Base-by-base conservation (phyloP, 1,140 invertebrate genomes). In the Archivesica marissinica region DNA sequence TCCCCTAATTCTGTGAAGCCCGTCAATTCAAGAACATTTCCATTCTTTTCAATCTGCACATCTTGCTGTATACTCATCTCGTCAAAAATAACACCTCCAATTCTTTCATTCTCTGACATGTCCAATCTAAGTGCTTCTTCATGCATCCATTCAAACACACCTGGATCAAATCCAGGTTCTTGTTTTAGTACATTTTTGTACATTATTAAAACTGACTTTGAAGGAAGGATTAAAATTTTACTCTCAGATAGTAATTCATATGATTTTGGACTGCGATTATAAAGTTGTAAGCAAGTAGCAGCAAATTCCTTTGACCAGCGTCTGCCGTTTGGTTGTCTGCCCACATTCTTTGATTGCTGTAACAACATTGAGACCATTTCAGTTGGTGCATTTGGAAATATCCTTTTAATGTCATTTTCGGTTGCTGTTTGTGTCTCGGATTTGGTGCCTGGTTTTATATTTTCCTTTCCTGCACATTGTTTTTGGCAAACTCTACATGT, bases 111-210 rank as follows among this genome's bases (percentile, higher is more conserved):
- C 25, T 15, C n/a, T 23, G 75, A 54, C 28, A 88, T 38, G 20
- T 75, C 39, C 41, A 28, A 17, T 1, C 15, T 17, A n/a, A 50
- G 20, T 1, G 87, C 87, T 54, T 88, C 85, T 52, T 85, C 66
- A 38, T 47, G 30, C 78, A 88, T 84, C 85, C 87, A 88, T 13
- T 80, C 44, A 54, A 88, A 41, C 0, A 85, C n/a, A 11, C 72
- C 56, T n/a, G 35, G 44, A 33, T 89, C 39, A 79, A 87, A 82
- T 3, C 86, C 86, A 23, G 56, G 25, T 78, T 81, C 61, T 68
- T 87, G 79, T 11, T 83, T 59, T 39, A 87, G 3, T 38, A 23
- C 72, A 56, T 87, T 89, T 74, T 89, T 86, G 28, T 86, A 87
- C 0, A 80, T 44, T 30, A 84, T 54, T 20, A 87, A 33, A 11